These are phyloP conservation scores for Miichthys miiuy DNA, from an alignment of 2,797 vertebrate genomes.

Conservation along the genomic window DNA sequence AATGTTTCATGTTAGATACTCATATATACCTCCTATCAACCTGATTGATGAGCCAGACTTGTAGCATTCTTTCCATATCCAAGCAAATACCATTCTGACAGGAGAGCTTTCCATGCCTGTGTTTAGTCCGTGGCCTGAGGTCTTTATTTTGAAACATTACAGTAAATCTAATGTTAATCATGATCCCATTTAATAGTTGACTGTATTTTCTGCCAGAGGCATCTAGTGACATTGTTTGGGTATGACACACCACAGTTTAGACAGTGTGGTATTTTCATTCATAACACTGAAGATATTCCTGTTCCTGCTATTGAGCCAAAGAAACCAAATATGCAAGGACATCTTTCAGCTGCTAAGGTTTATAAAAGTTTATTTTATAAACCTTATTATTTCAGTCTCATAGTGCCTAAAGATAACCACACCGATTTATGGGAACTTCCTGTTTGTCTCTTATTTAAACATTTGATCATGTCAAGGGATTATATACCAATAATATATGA, in stretches of 20 bases:
- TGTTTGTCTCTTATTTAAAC: conserved; percentile 9
- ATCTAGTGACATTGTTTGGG: conserved; percentile 71
- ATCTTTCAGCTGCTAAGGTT: conserved; percentile 36
- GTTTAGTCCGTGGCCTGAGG: conserved; percentile 74
- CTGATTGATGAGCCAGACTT: conserved; percentile 67
- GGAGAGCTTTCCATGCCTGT: conserved; percentile 77
- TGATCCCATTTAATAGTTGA: conserved; percentile 59
- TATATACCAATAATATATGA: not conserved
- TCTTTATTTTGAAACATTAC: conserved; percentile 71
- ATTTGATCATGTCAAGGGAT: not conserved
- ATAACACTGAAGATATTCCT: conserved; percentile 70
- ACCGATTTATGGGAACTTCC: not conserved
- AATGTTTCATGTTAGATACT: conserved; percentile 53
- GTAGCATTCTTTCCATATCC: conserved; percentile 76
- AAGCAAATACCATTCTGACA: conserved; percentile 64
- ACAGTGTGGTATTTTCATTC: conserved; percentile 76
- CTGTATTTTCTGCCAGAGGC: conserved; percentile 64
- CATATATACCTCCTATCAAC: conserved; percentile 59
- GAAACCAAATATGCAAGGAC: conserved; percentile 43
- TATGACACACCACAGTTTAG: conserved; percentile 68
- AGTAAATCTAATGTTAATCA: conserved; percentile 77
- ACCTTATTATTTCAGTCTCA: conserved; percentile 5
- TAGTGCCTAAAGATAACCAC: conserved; percentile 5
- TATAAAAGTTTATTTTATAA: conserved; percentile 12
- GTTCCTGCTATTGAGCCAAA: conserved; percentile 51